These are phyloP conservation scores for Nansenia antarctica DNA, from an alignment of 2,113 vertebrate species.

Conservation along the genomic window DNA sequence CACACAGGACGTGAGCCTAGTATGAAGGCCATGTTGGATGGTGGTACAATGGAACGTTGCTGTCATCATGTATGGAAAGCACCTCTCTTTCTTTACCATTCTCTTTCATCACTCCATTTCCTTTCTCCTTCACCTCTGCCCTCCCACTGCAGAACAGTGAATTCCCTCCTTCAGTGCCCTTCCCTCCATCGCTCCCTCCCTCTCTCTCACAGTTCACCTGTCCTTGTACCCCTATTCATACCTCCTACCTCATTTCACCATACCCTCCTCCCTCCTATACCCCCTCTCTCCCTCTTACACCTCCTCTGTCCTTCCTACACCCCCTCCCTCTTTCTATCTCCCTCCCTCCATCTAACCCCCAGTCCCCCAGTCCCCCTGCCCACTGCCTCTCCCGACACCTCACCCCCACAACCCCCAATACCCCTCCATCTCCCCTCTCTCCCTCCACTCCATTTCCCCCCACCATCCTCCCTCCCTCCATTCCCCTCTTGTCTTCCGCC, in stretches of 20 bases:
- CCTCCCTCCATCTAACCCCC: no score
- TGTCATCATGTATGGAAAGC: neutral
- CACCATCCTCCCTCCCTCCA: constrained; percentile 11
- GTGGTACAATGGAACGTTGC: neutral
- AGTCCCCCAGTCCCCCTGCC: no score
- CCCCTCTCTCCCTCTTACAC: constrained; percentile 4
- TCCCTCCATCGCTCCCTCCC: neutral
- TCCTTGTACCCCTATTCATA: neutral
- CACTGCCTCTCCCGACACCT: no score
- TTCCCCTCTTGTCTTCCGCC: constrained; percentile 20
- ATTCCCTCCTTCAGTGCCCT: no score
- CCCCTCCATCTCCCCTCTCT: constrained; percentile 2
- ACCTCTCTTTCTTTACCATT: neutral
- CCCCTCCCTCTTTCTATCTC: constrained; percentile 8
- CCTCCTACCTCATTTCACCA: neutral
- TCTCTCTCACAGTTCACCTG: neutral
- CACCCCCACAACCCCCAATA: no score
- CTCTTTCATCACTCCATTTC: no score
- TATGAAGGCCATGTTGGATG: no score
- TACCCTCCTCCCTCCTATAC: constrained; percentile 18
- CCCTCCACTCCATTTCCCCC: constrained; percentile 16
- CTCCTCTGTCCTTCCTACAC: constrained; percentile 31
- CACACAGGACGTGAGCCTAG: no score
- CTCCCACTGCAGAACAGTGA: neutral
- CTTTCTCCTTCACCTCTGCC: neutral